phyloP scores from a whole-genome alignment of 1,140 invertebrate species.

The Neomicropteryx cornuta region DNA sequence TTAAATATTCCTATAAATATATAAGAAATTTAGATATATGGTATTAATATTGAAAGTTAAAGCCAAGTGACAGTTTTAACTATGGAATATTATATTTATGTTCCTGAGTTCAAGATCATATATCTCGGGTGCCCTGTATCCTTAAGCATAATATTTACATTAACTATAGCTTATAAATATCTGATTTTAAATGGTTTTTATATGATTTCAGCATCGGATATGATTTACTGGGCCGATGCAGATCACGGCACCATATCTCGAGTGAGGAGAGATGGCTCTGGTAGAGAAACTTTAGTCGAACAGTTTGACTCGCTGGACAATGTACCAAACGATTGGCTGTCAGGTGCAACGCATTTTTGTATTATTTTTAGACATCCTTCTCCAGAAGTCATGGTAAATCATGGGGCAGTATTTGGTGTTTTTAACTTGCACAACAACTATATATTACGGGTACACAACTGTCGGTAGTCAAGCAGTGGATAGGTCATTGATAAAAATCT shows the following conservation, averaged over 20 bases:
- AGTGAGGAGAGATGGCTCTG: slow-evolving; percentile 67
- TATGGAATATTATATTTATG: not conserved
- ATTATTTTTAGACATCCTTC: slow-evolving; percentile 2
- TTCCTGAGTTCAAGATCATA: too few species aligned
- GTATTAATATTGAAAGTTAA: too few species aligned
- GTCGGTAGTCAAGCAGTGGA: too few species aligned
- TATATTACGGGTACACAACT: too few species aligned
- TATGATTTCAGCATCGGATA: slow-evolving; percentile 40
- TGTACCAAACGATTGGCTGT: slow-evolving; percentile 53
- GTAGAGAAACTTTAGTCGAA: slow-evolving; percentile 42
- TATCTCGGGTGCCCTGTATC: not conserved
- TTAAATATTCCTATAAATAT: too few species aligned
- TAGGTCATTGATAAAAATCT: too few species aligned
- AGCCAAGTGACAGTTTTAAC: too few species aligned
- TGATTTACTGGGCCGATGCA: slow-evolving; percentile 72
- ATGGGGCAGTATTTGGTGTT: slow-evolving; percentile 27
- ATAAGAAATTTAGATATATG: too few species aligned
- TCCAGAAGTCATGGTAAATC: slow-evolving; percentile 23
- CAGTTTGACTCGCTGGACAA: slow-evolving; percentile 39
- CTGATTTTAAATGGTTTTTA: slow-evolving; percentile 5
- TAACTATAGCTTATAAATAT: not conserved
- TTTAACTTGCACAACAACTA: too few species aligned
- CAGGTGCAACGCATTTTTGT: slow-evolving; percentile 36
- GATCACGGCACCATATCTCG: slow-evolving; percentile 62
- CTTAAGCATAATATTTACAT: too few species aligned